phyloP scores from a whole-genome alignment of 2,797 vertebrate species.

The Sebastes elongatus region DNA sequence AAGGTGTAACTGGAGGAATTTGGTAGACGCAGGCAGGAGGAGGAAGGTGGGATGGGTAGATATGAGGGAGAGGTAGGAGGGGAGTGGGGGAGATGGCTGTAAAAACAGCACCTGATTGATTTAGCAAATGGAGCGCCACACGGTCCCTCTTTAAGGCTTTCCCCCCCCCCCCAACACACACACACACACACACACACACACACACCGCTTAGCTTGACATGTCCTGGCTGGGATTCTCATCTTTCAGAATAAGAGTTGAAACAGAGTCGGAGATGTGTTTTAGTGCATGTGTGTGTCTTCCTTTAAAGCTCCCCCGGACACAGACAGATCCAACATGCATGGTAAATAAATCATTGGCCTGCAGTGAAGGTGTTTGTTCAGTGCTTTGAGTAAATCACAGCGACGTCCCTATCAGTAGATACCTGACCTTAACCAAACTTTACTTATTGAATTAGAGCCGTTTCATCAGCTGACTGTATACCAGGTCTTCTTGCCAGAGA shows the following conservation, averaged over 20 bases:
- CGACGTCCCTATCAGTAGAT: slow-evolving; percentile 43
- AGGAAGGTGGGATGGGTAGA: slow-evolving; percentile 65
- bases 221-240: slow-evolving; percentile 82
- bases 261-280: slow-evolving; percentile 18
- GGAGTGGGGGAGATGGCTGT: slow-evolving; percentile 68
- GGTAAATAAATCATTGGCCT: slow-evolving; percentile 52
- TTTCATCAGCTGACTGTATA: slow-evolving; percentile 58
- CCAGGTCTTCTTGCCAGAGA: slow-evolving; percentile 29
- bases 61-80: slow-evolving; percentile 24
- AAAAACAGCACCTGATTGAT: slow-evolving; percentile 88
- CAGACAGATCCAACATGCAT: slow-evolving; percentile 21
- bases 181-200: slow-evolving; percentile 28
- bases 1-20: slow-evolving; percentile 66
- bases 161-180: neutral
- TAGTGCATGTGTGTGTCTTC: slow-evolving; percentile 18
- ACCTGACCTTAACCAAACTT: slow-evolving; percentile 35
- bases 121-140: slow-evolving; percentile 86
- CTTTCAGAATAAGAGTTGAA: slow-evolving; percentile 67
- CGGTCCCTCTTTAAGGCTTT: slow-evolving; percentile 33
- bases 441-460: slow-evolving; percentile 50
- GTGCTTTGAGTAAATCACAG: slow-evolving; percentile 54
- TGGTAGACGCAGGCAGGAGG: slow-evolving; percentile 31
- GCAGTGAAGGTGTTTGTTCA: slow-evolving; percentile 49
- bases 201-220: slow-evolving; percentile 66
- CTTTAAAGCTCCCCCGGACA: slow-evolving; percentile 41